phyloP scores from a whole-genome alignment of 2,797 vertebrate genomes.

The Hippoglossus hippoglossus region DNA sequence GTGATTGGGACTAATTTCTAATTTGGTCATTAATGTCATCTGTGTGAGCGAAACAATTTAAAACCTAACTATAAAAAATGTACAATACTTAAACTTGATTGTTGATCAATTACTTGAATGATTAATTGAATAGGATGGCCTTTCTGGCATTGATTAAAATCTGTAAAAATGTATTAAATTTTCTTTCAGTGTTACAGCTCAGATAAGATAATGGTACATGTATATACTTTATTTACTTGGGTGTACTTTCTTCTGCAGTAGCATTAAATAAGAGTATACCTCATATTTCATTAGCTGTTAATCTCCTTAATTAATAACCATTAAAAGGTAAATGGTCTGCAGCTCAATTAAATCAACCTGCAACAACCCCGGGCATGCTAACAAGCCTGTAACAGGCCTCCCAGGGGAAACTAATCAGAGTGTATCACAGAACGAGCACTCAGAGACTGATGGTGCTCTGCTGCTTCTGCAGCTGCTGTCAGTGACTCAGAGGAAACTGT shows the following conservation, averaged over 20 bases:
- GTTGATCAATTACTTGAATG: too few species aligned
- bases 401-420: slow-evolving; percentile 23
- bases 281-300: slow-evolving; percentile 31
- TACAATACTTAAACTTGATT: too few species aligned
- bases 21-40: too few species aligned
- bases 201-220: background rate
- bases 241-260: background rate
- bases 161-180: too few species aligned
- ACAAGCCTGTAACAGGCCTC: slow-evolving; percentile 35
- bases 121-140: too few species aligned
- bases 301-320: slow-evolving; percentile 52
- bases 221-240: background rate
- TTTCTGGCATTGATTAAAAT: too few species aligned
- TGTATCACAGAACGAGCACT: slow-evolving; percentile 7
- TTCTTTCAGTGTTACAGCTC: background rate
- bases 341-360: slow-evolving; percentile 49
- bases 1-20: background rate
- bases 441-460: slow-evolving; percentile 25
- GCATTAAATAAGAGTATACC: background rate
- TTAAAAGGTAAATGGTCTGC: slow-evolving; percentile 43
- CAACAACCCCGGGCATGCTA: slow-evolving; percentile 36
- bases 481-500: slow-evolving; percentile 56
- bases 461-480: slow-evolving; percentile 45
- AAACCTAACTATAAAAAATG: too few species aligned
- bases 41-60: too few species aligned